Conservation (phyloP, 2,888 invertebrate species). For the Aphodius sticticus region DNA sequence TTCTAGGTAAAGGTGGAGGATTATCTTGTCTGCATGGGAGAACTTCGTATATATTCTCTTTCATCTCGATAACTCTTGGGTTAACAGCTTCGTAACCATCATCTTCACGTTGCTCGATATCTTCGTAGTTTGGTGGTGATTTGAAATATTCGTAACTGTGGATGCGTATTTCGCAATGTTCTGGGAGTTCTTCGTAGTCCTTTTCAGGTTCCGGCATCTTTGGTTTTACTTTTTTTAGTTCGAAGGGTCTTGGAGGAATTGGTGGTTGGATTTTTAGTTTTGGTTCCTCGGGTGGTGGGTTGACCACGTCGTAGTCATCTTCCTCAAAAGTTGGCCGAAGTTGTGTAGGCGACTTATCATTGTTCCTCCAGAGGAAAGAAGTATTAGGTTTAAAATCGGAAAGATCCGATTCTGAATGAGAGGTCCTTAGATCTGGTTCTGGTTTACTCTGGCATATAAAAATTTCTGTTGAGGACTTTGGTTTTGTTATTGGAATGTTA, state of each 20-base stretch:
- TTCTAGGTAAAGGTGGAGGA: conserved; percentile 51
- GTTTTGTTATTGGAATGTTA: conserved; percentile 50
- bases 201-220: conserved; percentile 45
- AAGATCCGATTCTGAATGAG: conserved; percentile 16
- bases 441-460: conserved; percentile 51
- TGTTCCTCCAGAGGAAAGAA: conserved; percentile 72
- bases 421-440: conserved; percentile 47
- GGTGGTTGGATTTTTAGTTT: conserved; percentile 17
- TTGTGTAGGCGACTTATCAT: conserved; percentile 44
- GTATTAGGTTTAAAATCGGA: conserved; percentile 66
- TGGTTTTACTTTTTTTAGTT: conserved; percentile 36
- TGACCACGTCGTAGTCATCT: conserved; percentile 47
- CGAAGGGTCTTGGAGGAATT: conserved; percentile 9
- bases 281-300: conserved; percentile 33
- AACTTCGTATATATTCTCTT: conserved; percentile 66
- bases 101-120: conserved; percentile 54
- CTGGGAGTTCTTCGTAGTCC: conserved; percentile 49
- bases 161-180: conserved; percentile 25
- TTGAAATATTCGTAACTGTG: conserved; percentile 42
- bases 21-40: conserved; percentile 53
- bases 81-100: conserved; percentile 66
- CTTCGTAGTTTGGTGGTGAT: conserved; percentile 39
- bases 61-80: conserved; percentile 53
- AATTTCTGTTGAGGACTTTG: conserved; percentile 40
- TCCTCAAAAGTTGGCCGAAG: conserved; percentile 39